A percentile compares a stretch with the other conserved stretches of the same genome.
phyloP scores from a whole-genome alignment of 1,140 invertebrate species.

The Lysiphlebus fabarum region DNA sequence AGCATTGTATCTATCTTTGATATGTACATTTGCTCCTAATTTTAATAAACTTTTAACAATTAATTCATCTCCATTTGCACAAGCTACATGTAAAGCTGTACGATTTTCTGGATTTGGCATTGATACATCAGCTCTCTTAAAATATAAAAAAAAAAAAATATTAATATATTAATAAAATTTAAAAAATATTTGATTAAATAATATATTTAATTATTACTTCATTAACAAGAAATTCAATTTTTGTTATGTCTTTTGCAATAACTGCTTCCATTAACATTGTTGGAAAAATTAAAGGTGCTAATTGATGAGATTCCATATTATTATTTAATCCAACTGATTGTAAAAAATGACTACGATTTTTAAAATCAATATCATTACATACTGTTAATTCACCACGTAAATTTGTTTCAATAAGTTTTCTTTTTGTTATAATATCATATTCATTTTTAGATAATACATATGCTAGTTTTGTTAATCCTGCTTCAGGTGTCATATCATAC shows the following conservation, averaged over 20 bases:
- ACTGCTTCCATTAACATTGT: constrained; percentile 75
- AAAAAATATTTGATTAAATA: background rate
- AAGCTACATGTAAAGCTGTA: constrained; percentile 80
- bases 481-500: constrained; percentile 93
- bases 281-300: constrained; percentile 73
- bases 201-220: constrained; percentile 42
- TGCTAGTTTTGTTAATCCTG: constrained; percentile 85
- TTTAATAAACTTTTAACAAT: constrained; percentile 73
- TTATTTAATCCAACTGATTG: constrained; percentile 65
- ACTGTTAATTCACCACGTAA: constrained; percentile 68
- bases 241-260: constrained; percentile 60
- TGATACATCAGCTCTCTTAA: constrained; percentile 71
- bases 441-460: constrained; percentile 86
- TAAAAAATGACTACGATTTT: constrained; percentile 65
- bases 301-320: constrained; percentile 65
- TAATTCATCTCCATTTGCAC: constrained; percentile 65
- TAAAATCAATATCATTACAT: constrained; percentile 32
- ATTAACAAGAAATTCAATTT: constrained; percentile 56
- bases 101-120: constrained; percentile 73
- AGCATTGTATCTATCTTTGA: constrained; percentile 64
- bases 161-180: background rate
- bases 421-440: constrained; percentile 72
- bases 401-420: constrained; percentile 77
- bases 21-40: constrained; percentile 82
- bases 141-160: constrained; percentile 13